Conservation (phyloP, 2,797 vertebrate genomes). For the Sciurus vulgaris region DNA sequence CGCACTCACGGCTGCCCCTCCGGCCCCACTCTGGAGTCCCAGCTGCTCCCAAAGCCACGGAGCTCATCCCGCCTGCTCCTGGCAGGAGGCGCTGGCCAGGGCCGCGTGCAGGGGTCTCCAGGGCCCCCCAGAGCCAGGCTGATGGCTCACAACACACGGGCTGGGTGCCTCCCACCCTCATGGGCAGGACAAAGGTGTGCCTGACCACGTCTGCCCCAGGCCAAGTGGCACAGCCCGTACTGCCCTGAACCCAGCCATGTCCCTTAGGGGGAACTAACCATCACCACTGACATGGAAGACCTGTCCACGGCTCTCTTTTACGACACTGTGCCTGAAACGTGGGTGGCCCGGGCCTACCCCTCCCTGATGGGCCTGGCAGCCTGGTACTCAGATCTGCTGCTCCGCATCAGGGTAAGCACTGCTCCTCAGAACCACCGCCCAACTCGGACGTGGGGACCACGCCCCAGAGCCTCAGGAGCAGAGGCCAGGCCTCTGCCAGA, state of each 20-base stretch:
- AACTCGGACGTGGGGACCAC: no score
- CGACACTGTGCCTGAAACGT: constrained; percentile 81
- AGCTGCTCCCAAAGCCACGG: fast-evolving
- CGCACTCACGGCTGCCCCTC: fast-evolving
- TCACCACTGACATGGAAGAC: constrained; percentile 88
- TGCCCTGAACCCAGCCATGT: neutral
- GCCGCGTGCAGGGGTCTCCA: neutral
- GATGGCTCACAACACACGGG: fast-evolving
- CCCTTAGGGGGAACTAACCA: constrained; percentile 87
- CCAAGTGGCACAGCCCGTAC: fast-evolving
- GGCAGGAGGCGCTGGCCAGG: fast-evolving
- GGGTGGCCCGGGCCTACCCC: constrained; percentile 88
- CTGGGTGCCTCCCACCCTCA: fast-evolving
- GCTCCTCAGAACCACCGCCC: neutral
- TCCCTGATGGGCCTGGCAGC: constrained; percentile 86
- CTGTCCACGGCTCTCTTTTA: constrained; percentile 87
- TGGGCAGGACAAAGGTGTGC: neutral
- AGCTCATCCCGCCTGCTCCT: neutral
- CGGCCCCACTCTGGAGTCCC: neutral
- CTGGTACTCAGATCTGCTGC: constrained; percentile 88
- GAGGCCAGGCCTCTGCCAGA: neutral
- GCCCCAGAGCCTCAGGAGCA: neutral
- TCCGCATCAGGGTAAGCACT: constrained; percentile 86
- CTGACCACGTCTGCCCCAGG: no score
- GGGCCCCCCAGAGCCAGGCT: neutral